Percentiles rank a stretch among this genome's conserved stretches.
Evolutionary conservation across 2,113 vertebrate genomes (phyloP).

Genomic region (Meleagris gallopavo): DNA sequence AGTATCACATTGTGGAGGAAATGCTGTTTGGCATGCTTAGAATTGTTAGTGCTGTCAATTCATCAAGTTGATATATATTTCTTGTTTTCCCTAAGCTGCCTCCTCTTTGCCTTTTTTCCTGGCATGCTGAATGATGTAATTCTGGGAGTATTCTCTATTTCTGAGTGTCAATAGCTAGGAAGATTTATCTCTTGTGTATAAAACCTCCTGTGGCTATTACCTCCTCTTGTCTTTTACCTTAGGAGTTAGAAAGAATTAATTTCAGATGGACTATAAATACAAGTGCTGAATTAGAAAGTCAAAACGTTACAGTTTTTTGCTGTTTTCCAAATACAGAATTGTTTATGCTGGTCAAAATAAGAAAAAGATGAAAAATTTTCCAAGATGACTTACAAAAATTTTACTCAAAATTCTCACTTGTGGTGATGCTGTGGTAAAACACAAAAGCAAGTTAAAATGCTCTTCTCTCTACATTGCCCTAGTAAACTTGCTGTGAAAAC

Average conservation of each 20-base stretch:
- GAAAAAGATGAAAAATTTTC: not conserved
- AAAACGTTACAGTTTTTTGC: not conserved
- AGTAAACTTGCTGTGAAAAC: not conserved
- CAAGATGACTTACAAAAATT: not conserved
- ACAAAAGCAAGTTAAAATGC: not conserved
- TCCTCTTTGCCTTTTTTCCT: not conserved
- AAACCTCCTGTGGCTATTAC: not conserved
- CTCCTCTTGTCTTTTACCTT: not conserved
- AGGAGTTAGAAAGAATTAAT: not conserved
- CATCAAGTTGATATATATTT: slow-evolving; percentile 38
- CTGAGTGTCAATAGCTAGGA: not conserved
- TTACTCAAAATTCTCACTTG: not conserved
- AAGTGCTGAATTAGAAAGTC: not conserved
- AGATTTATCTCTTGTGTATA: not conserved
- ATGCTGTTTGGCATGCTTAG: not conserved
- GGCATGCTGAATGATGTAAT: slow-evolving; percentile 3
- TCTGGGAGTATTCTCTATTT: not conserved
- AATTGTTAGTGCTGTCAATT: not conserved
- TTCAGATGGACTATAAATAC: not conserved
- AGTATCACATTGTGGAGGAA: not conserved
- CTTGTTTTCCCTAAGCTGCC: not conserved
- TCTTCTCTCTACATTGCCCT: not conserved
- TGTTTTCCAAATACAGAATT: not conserved
- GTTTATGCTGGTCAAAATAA: not conserved
- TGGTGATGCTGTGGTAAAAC: not conserved